These are phyloP conservation scores for Notoglanidium macrostoma DNA, from an alignment of 2,797 vertebrate genomes.

Conservation along the genomic window DNA sequence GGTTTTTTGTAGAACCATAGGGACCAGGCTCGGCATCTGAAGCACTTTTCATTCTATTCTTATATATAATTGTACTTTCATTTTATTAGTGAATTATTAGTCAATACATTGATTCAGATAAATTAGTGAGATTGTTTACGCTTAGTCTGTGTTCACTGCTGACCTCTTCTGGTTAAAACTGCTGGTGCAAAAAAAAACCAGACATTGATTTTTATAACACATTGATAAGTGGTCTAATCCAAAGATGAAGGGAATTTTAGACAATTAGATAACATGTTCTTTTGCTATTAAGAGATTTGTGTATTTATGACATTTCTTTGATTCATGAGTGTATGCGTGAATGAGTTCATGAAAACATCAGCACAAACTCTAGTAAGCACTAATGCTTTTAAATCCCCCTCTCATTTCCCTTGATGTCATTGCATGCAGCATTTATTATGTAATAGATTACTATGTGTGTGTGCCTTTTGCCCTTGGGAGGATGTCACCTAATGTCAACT, in stretches of 20 bases:
- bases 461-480: slow-evolving; percentile 42
- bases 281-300: neutral
- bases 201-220: neutral
- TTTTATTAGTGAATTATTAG: neutral
- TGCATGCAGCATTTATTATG: slow-evolving; percentile 43
- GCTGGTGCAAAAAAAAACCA: neutral
- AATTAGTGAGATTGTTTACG: neutral
- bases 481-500: slow-evolving; percentile 40
- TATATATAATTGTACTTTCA: neutral
- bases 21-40: neutral
- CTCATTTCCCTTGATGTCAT: neutral
- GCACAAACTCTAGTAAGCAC: neutral
- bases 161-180: slow-evolving; percentile 8
- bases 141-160: neutral
- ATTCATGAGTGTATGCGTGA: neutral
- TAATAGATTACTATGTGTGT: slow-evolving; percentile 44
- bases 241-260: neutral
- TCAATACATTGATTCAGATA: neutral
- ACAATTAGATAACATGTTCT: neutral
- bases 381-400: neutral
- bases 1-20: neutral
- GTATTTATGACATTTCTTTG: neutral
- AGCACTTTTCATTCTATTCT: neutral
- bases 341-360: neutral
- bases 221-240: neutral